These are phyloP conservation scores for Dipodomys merriami DNA, from an alignment of 2,113 vertebrate genomes.

Conservation along the genomic window DNA sequence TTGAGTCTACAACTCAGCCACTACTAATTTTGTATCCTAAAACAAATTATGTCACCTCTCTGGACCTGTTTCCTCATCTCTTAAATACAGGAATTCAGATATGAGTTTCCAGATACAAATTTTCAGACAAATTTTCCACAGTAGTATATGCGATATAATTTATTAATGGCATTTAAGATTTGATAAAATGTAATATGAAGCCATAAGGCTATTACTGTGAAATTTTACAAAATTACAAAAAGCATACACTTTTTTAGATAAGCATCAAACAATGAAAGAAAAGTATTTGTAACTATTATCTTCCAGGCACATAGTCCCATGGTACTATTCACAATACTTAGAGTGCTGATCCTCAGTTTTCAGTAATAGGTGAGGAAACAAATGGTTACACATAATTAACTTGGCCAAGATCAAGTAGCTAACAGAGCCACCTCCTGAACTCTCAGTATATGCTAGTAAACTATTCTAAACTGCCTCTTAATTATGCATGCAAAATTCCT, in stretches of 20 bases:
- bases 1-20: background rate
- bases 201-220: background rate
- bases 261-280: background rate
- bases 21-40: background rate
- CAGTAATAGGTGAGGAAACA: slow-evolving; percentile 22
- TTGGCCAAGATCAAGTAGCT: background rate
- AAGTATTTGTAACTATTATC: background rate
- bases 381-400: background rate
- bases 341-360: background rate
- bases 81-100: background rate
- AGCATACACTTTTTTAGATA: background rate
- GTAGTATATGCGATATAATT: slow-evolving; percentile 28
- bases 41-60: slow-evolving; percentile 54
- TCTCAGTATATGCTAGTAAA: background rate
- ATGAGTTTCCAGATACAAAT: background rate
- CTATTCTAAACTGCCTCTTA: slow-evolving; percentile 3
- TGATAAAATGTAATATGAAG: slow-evolving; percentile 2
- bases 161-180: background rate
- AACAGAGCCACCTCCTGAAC: background rate
- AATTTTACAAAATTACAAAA: slow-evolving; percentile 54
- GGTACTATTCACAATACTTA: background rate
- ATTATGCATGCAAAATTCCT: slow-evolving; percentile 1
- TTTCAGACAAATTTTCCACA: slow-evolving; percentile 2
- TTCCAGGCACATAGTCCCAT: background rate
- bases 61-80: slow-evolving; percentile 16